Evolutionary conservation across 2,797 vertebrate species (phyloP).

Genomic region (Sarcophilus harrisii): DNA sequence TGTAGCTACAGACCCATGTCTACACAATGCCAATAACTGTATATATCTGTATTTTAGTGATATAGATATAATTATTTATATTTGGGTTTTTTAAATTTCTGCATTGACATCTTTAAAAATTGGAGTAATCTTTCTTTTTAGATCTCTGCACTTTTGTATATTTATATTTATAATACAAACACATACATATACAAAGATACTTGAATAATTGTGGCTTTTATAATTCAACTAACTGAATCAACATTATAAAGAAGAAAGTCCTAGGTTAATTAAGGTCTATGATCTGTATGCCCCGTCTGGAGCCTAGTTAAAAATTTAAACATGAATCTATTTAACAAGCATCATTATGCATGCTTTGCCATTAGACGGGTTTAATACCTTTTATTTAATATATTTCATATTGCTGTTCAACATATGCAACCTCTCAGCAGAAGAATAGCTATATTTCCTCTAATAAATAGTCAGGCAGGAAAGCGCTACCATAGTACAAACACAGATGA

Average conservation of each 20-base stretch:
- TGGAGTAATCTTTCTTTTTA: neutral
- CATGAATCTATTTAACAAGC: constrained; percentile 48
- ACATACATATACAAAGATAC: constrained; percentile 22
- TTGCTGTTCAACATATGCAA: constrained; percentile 33
- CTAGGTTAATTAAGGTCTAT: constrained; percentile 67
- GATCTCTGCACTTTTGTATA: neutral
- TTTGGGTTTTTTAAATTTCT: neutral
- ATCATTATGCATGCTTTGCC: constrained; percentile 13
- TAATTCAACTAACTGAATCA: constrained; percentile 54
- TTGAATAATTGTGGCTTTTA: constrained; percentile 53
- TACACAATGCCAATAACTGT: constrained; percentile 44
- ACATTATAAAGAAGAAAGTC: constrained; percentile 27
- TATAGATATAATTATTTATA: neutral
- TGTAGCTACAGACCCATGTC: constrained; percentile 50
- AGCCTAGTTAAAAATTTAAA: constrained; percentile 66
- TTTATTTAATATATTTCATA: constrained; percentile 49
- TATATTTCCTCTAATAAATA: neutral
- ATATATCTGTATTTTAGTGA: constrained; percentile 39
- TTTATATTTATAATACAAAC: neutral
- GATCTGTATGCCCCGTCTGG: constrained; percentile 47
- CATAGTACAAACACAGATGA: constrained; percentile 17
- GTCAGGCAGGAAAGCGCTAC: constrained; percentile 19
- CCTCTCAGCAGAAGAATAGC: constrained; percentile 49
- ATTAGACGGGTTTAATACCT: constrained; percentile 3
- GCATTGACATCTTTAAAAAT: neutral